Evolutionary conservation across 2,797 vertebrate genomes (phyloP).

Genomic region (Epinephelus awoara): DNA sequence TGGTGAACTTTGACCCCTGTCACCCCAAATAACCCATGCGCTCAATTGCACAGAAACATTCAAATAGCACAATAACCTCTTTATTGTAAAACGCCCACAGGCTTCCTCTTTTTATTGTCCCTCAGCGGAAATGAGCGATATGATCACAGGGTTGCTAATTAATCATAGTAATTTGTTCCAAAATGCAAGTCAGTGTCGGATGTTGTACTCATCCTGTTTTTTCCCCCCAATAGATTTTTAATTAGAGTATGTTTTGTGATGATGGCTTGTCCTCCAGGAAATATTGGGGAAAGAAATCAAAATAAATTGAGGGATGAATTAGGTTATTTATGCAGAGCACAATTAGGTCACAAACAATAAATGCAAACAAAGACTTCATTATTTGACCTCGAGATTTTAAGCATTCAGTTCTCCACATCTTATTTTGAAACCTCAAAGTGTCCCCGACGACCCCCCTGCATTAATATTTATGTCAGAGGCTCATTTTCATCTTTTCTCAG

Average conservation of each 20-base stretch:
- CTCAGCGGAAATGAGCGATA: conserved; percentile 35
- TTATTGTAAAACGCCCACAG: conserved; percentile 65
- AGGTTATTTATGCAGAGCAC: no score
- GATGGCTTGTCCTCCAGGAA: not conserved
- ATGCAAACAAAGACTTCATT: not conserved
- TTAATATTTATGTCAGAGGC: not conserved
- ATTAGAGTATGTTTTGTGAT: not conserved
- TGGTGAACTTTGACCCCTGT: conserved; percentile 54
- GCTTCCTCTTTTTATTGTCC: conserved; percentile 21
- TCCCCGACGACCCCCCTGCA: not conserved
- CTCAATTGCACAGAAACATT: conserved; percentile 59
- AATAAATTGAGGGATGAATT: no score
- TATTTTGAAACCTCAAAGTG: not conserved
- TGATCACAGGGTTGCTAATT: conserved; percentile 3
- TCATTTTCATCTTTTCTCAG: not conserved
- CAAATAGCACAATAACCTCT: conserved; percentile 67
- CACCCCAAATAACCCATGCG: conserved; percentile 49
- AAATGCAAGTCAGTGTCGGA: conserved; percentile 4
- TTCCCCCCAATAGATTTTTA: not conserved
- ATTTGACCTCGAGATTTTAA: not conserved
- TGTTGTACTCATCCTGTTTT: not conserved
- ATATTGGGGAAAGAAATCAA: not conserved
- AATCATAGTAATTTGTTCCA: conserved; percentile 18
- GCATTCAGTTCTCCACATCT: not conserved
- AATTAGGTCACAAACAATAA: not conserved